Base-by-base conservation (phyloP, 1,140 invertebrate genomes). In the Drosophila bipectinata region DNA sequence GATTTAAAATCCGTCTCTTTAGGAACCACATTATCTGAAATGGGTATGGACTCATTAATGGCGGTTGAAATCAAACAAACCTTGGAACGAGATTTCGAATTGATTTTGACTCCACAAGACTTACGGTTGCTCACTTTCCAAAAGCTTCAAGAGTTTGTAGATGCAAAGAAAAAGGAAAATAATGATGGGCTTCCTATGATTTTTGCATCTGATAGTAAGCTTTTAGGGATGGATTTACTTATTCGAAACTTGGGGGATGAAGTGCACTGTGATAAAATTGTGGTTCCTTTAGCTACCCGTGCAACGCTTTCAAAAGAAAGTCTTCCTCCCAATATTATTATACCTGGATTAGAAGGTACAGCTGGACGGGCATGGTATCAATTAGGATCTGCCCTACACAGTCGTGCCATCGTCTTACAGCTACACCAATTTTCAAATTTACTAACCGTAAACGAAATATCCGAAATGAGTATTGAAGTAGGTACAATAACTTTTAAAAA, bases 11-110 rank as follows among this genome's bases (percentile, higher is more conserved):
- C 93, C 10, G 92, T 97, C 3, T 95, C 95, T 51, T 94, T 95
- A 93, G 67, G 95, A 94, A 47, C 96, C 94, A 92, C 95, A 0
- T 92, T 98, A 1, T 96, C 96, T 15, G 97, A 98, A 92, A 93
- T 98, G 47, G 97, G 97, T 52, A 95, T 98, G 93, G 97, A 98
- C 92, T 97, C 96, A 14, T 94, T 98, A 87, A 97, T 97, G 95
- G 96, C 95, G 4, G 96, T 97, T 1, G 97, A 98, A 92, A 96
- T 98, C 63, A 97, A 97, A 80, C 96, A 97, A 91, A 95, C 95
- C 0, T 91, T 98, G 4, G 97, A 98, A 90, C 92, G 96, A 87
- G 96, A 97, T 85, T 97, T 95, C 92, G 96, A 97, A 89, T 91
- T 97, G 37, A 94, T 95, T 77, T 92, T 98, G 5, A 94, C 96